A percentile compares a stretch with the other conserved stretches of the same genome.
phyloP scores from a whole-genome alignment of 2,888 invertebrate species.

The Galerucella calmariensis region DNA sequence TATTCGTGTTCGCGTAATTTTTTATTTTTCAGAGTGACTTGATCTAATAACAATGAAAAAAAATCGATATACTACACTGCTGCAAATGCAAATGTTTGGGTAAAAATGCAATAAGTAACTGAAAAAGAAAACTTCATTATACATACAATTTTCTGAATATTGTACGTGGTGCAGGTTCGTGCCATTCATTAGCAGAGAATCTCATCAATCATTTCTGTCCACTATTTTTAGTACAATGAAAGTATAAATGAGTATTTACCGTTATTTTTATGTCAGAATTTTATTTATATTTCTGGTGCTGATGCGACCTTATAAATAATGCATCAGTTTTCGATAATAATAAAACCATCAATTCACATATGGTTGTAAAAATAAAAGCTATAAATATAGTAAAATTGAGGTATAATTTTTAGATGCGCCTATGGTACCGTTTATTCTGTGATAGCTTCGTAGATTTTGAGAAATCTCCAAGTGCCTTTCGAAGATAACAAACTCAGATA shows the following conservation, averaged over 20 bases:
- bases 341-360: too few relatives aligned
- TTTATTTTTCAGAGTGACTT: too few relatives aligned
- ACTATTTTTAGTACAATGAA: conserved; percentile 28
- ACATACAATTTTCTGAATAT: neutral
- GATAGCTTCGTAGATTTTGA: neutral
- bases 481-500: conserved; percentile 3
- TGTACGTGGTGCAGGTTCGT: neutral
- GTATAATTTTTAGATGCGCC: too few relatives aligned
- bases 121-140: neutral
- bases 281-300: neutral
- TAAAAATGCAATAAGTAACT: neutral
- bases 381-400: too few relatives aligned
- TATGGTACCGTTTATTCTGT: too few relatives aligned
- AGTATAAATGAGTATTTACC: conserved; percentile 20
- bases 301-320: neutral
- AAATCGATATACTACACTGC: too few relatives aligned
- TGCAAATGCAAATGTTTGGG: too few relatives aligned
- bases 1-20: too few relatives aligned
- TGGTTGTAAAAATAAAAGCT: neutral
- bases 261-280: conserved; percentile 20
- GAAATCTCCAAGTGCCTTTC: neutral
- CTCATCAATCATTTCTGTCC: conserved; percentile 30
- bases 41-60: too few relatives aligned
- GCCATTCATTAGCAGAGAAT: conserved; percentile 14
- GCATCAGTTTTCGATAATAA: neutral